Evolutionary conservation across 2,113 vertebrate species (phyloP), one percentile per base, ranked within the genome.

Genomic region (Anguilla japonica): DNA sequence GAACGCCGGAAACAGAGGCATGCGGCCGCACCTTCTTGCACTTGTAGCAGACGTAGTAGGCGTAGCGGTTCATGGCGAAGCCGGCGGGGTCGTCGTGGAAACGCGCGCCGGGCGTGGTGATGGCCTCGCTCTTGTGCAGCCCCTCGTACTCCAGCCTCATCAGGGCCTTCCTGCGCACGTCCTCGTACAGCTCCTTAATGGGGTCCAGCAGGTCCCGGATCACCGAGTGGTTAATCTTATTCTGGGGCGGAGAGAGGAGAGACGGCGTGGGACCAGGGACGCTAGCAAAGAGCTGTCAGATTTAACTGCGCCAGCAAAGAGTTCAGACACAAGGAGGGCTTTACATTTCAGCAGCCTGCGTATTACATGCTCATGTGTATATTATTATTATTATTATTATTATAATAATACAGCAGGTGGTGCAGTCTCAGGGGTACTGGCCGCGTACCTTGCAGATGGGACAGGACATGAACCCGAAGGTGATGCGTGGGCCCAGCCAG

Each of bases 41-140:
- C 91, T 99, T 99, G 96, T 96, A 99, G 95, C 98, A 99, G 89
- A 99, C 98, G 50, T 99, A 99, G 89, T 99, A 99, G 86, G 98
- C 98, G 0, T 99, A 99, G 98, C 98, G 96, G 91, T 99, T 99
- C 98, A 99, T 99, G 84, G 98, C 98, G 46, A 97, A 99, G 92
- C 98, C 98, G 87, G 98, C 98, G 1, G 98, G 98, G 91, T 99
- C 98, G 40, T 97, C 98, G 90, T 99, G 97, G 94, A 99, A 99
- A 67, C 98, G 97, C 82, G 98, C 98, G 20, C 98, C 98, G 0
- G 98, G 97, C 0, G 97, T 99, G 5, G 97, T 98, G 89, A 99
- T 99, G 9, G 98, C 98, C 92, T 99, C 98, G 3, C 98, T 99
- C 93, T 99, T 99, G 94, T 99, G 98, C 57, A 99, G 86, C 34